Base-by-base conservation (phyloP, 2,797 vertebrate species). In the Sebastes matsubarae region DNA sequence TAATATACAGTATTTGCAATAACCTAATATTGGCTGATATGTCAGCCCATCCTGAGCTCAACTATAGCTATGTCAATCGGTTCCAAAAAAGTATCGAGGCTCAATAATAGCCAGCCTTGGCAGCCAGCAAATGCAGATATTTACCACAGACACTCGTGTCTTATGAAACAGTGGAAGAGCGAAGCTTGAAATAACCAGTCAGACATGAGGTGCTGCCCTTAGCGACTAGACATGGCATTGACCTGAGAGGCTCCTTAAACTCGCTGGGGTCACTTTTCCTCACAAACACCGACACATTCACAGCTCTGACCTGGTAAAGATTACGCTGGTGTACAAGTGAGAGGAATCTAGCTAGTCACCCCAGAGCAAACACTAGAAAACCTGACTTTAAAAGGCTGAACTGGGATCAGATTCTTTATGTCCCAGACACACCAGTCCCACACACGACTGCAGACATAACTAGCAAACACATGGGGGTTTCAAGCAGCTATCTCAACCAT, bases 401-500 rank as follows among this genome's bases (percentile, higher is more conserved):
- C 38, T 79, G 65, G 75, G 85, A 88, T 87, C 77, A 84, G 70
- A 85, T 84, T 88, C 71, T 81, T 77, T 20, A 75, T 50, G 77
- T 74, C 72, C 80, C 87, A 85, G 87, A 91, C 90, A 67, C 68
- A 77, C 67, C 76, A 77, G 81, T 77, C 64, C 75, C 78, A 77
- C 83, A 82, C 76, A 79, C 46, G 36, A 76, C 89, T 79, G 89
- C 84, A 92, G 89, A 93, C 92, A 92, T 85, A 91, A 89, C 88
- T 76, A 82, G 80, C 78, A 78, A 91, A 94, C 92, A 91, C 90
- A 91, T 88, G 89, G 90, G 50, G 88, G 86, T 86, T 92, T 86
- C 80, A 84, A 61, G 83, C 82, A 93, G 93, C 87, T 75, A 94
- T 94, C 87, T 91, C 92, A 94, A 89, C 89, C 92, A 94, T 74